A percentile compares a stretch with the other conserved stretches of the same genome.
phyloP scores from a whole-genome alignment of 2,797 vertebrate species.

The Acomys russatus region DNA sequence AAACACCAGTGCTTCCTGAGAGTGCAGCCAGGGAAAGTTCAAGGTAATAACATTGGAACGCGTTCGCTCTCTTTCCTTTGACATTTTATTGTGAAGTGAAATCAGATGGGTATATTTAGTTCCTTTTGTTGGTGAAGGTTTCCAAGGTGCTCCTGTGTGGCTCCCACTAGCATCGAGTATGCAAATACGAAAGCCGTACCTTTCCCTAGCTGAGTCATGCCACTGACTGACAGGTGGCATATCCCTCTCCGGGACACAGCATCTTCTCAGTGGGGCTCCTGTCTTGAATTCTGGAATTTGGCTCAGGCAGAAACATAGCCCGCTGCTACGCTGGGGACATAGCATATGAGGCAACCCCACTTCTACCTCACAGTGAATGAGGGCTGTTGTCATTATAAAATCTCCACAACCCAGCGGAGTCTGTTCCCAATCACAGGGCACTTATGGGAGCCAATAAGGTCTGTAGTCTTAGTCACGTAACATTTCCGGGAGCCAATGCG shows the following conservation, averaged over 20 bases:
- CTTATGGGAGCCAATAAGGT: neutral
- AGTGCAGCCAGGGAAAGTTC: conserved; percentile 86
- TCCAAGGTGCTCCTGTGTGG: conserved; percentile 65
- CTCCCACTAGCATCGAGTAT: conserved; percentile 81
- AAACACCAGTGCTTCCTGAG: conserved; percentile 86
- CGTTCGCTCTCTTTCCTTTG: conserved; percentile 85
- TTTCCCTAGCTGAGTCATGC: neutral
- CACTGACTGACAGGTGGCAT: neutral
- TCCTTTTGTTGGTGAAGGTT: conserved; percentile 74
- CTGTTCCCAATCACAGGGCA: neutral
- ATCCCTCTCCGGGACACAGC: neutral
- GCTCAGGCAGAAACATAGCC: neutral
- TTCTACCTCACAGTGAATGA: fast-evolving
- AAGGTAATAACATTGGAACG: conserved; percentile 86
- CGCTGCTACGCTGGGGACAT: too few relatives aligned
- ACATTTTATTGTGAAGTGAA: conserved; percentile 87
- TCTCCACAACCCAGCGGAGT: neutral
- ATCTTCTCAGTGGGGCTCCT: neutral
- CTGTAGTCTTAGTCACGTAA: neutral
- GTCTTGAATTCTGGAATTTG: neutral
- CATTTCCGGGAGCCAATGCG: neutral
- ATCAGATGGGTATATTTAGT: conserved; percentile 81
- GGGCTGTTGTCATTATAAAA: fast-evolving
- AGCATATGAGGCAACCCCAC: too few relatives aligned
- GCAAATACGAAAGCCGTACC: conserved; percentile 68